Evolutionary conservation across 2,113 vertebrate genomes (phyloP), one percentile per base, ranked within the genome.

Genomic region (Rattus norvegicus): DNA sequence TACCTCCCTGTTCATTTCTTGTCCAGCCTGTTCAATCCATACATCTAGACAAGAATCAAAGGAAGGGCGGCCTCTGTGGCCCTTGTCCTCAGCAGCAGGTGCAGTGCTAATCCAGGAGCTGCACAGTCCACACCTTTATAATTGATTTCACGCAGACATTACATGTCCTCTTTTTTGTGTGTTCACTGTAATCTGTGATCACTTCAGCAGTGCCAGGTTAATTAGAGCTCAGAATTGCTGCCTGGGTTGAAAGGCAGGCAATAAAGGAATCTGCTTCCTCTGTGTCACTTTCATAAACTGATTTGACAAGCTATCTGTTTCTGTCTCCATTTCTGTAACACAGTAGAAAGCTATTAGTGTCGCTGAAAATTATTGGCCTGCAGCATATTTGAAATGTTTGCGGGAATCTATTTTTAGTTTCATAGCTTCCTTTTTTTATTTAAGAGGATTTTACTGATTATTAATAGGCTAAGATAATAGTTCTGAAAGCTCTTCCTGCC

Each of bases 111-210:
- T 43, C 39, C 10, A 24, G 59, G 43, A 92, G 24, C 36, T 79
- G 3, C 10, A 5, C 28, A 43, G 0, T 9, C 26, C 39, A 0
- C 3, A 14, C 49, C 76, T 17, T 76, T 5, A 5, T 76, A 19
- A 59, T 3, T 59, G 52, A 33, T 90, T 81, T 52, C 67, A 54
- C n/a, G 67, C 69, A 69, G 59, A 95, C 61, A 39, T 65, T 90
- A n/a, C 59, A 33, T 84, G 65, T 81, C 88, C 93, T 97, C 95
- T 93, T 93, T 94, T 97, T 95, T 96, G 56, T 95, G 93, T 93
- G 54, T 93, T 93, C 88, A 95, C 81, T 39, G 84, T 93, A 75
- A 54, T 36, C 54, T 72, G 30, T 54, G 59, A 73, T 59, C 73
- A 69, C 36, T 49, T 61, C 30, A 5, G 39, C 72, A 76, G 36